Evolutionary conservation across 2,113 vertebrate species (phyloP).

Genomic region (Zosterops hypoxanthus): DNA sequence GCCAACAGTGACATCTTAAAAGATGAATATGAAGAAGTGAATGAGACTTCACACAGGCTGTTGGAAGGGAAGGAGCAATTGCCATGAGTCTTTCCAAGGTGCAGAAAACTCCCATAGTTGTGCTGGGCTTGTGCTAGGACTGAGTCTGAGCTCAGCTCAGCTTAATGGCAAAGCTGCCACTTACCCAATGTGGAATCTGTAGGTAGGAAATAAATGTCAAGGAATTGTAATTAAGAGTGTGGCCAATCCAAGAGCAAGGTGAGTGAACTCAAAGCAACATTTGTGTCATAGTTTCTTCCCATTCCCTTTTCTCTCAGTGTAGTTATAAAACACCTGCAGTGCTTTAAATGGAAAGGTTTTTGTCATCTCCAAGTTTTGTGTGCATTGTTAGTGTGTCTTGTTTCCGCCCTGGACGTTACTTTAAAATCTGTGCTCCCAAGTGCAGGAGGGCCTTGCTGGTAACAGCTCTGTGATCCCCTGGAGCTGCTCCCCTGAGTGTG

Average conservation of each 20-base stretch:
- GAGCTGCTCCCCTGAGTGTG: not conserved
- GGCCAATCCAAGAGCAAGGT: not conserved
- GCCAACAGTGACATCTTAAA: not conserved
- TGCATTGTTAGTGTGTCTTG: not conserved
- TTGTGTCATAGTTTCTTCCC: not conserved
- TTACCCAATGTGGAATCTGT: not conserved
- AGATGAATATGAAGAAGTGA: not conserved
- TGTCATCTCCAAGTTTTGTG: not conserved
- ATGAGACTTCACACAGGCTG: not conserved
- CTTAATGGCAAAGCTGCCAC: not conserved
- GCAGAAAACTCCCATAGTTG: not conserved
- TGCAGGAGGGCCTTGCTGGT: not conserved
- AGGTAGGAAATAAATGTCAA: not conserved
- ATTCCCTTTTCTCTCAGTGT: not conserved
- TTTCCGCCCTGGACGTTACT: not conserved
- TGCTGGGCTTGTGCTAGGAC: not conserved
- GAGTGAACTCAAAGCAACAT: not conserved
- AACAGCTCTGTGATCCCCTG: fast-evolving
- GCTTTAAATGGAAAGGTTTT: not conserved
- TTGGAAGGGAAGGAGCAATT: not conserved
- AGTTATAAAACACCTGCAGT: not conserved
- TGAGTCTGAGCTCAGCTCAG: not conserved
- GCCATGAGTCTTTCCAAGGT: not conserved
- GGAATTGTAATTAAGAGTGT: not conserved
- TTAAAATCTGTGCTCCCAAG: not conserved